These are phyloP conservation scores for Tachysurus fulvidraco DNA, from an alignment of 2,113 vertebrate genomes.

Conservation along the genomic window DNA sequence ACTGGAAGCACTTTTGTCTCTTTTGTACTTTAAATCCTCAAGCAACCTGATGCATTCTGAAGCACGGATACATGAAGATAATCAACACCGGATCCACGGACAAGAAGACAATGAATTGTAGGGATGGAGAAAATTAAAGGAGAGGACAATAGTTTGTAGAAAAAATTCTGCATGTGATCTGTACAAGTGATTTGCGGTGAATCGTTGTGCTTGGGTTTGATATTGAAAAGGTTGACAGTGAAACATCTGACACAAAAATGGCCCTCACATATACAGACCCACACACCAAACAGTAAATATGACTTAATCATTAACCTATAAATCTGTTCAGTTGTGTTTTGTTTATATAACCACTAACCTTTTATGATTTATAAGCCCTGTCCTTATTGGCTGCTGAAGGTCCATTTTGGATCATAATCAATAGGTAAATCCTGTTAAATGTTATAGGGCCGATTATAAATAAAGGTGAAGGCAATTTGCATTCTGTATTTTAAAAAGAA, in stretches of 20 bases:
- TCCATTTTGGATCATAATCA: slow-evolving; percentile 73
- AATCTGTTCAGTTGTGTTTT: slow-evolving; percentile 7
- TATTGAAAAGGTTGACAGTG: background rate
- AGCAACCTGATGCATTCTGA: slow-evolving; percentile 91
- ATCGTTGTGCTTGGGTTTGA: background rate
- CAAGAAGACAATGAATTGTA: slow-evolving; percentile 88
- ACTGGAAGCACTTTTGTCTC: slow-evolving; percentile 65
- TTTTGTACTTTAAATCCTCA: slow-evolving; percentile 79
- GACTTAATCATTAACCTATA: slow-evolving; percentile 3
- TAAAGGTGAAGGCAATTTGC: slow-evolving; percentile 62
- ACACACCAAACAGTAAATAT: background rate
- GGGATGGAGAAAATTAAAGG: slow-evolving; percentile 18
- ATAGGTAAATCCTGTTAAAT: slow-evolving; percentile 62
- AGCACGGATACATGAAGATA: slow-evolving; percentile 92
- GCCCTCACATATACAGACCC: background rate
- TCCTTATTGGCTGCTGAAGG: slow-evolving; percentile 62
- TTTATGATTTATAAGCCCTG: background rate
- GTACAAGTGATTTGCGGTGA: background rate
- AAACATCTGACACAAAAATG: background rate
- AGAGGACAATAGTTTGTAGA: background rate
- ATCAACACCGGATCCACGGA: slow-evolving; percentile 95
- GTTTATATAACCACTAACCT: background rate
- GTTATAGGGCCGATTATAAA: slow-evolving; percentile 61
- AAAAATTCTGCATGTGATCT: background rate
- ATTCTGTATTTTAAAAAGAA: slow-evolving; percentile 12